Conservation (phyloP, 2,888 invertebrate genomes). For the Zygothrica quintamaculata region DNA sequence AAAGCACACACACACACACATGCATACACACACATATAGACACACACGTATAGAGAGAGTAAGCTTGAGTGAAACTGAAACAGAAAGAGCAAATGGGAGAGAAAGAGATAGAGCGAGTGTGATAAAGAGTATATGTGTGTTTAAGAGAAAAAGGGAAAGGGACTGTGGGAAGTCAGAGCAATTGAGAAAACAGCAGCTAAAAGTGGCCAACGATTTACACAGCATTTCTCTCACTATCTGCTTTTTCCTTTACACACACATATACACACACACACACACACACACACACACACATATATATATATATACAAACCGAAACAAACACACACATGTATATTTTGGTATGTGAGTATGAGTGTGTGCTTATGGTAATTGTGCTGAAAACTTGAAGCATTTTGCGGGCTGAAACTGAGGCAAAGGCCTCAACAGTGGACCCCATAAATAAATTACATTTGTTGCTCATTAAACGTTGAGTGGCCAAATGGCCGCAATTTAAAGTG, state of each 20-base stretch:
- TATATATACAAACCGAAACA: too few species aligned
- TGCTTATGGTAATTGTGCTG: slow-evolving; percentile 78
- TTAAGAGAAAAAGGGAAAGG: neutral
- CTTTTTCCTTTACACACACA: slow-evolving; percentile 22
- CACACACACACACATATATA: too few species aligned
- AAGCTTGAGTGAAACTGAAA: neutral
- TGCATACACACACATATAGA: neutral
- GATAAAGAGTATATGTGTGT: neutral
- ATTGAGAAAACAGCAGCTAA: slow-evolving; percentile 65
- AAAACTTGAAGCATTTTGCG: slow-evolving; percentile 76
- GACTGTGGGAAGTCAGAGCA: slow-evolving; percentile 36
- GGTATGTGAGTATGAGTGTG: slow-evolving; percentile 33
- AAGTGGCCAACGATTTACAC: slow-evolving; percentile 74
- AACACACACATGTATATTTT: neutral
- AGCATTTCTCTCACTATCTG: slow-evolving; percentile 36
- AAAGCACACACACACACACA: slow-evolving; percentile 19
- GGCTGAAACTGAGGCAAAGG: slow-evolving; percentile 54
- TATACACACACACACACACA: neutral
- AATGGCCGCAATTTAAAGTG: slow-evolving; percentile 59
- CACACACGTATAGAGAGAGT: neutral
- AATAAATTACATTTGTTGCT: slow-evolving; percentile 79
- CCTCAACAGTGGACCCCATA: slow-evolving; percentile 62
- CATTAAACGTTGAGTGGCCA: slow-evolving; percentile 76
- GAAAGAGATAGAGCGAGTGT: neutral
- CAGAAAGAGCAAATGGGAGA: neutral